These are phyloP conservation scores for Amphimallon solstitiale DNA, from an alignment of 2,888 invertebrate species.

Conservation along the genomic window DNA sequence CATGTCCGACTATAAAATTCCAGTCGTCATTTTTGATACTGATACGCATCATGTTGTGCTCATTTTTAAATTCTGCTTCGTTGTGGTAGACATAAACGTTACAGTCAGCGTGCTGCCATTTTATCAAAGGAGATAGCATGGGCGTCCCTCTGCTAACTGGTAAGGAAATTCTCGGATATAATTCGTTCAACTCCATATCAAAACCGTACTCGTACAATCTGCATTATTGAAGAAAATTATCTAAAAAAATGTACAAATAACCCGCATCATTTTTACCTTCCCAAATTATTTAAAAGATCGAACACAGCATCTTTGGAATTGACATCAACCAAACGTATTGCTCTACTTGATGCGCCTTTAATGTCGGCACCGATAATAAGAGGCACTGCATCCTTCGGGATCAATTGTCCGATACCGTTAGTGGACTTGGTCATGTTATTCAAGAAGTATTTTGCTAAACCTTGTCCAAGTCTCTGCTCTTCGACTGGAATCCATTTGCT, in stretches of 20 bases:
- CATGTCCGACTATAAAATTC: conserved; percentile 81
- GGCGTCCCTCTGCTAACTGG: conserved; percentile 90
- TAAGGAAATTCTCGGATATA: conserved; percentile 80
- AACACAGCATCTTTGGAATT: conserved; percentile 6
- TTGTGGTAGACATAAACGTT: conserved; percentile 75
- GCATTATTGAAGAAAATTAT: conserved; percentile 48
- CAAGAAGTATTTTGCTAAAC: not conserved
- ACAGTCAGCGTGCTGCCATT: conserved; percentile 87
- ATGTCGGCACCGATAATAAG: not conserved
- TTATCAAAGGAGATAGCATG: conserved; percentile 82
- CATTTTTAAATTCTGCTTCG: conserved; percentile 74
- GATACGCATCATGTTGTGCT: conserved; percentile 72
- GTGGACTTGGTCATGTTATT: not conserved
- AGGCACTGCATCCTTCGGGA: not conserved
- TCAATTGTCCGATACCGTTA: not conserved
- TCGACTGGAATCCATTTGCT: not conserved
- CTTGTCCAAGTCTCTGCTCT: not conserved
- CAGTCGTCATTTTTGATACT: conserved; percentile 73
- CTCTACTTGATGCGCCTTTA: not conserved
- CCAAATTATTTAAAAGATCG: conserved; percentile 3
- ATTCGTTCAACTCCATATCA: conserved; percentile 76
- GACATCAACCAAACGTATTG: not conserved
- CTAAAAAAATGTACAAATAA: not conserved
- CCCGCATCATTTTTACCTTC: conserved; percentile 6
- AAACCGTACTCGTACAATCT: conserved; percentile 83